Conservation (phyloP, 2,797 vertebrate genomes). For the Tokudaia tokunoshimensis region DNA sequence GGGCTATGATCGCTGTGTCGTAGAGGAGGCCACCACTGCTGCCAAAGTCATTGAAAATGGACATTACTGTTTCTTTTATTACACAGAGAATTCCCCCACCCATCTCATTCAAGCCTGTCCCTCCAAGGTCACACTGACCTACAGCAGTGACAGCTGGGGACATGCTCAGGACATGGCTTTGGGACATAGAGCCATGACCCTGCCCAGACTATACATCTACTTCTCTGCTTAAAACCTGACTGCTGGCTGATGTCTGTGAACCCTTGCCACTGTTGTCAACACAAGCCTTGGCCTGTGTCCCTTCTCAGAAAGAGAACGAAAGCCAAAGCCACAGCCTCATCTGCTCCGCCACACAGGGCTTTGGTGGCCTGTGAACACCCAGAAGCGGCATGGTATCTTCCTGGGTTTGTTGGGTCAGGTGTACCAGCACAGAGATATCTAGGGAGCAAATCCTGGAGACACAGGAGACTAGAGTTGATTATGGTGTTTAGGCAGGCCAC, state of each 20-base stretch:
- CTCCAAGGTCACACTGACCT: not conserved
- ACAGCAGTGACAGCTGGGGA: fast-evolving
- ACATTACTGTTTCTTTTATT: not conserved
- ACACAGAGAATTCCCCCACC: not conserved
- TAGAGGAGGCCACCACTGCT: too few relatives aligned
- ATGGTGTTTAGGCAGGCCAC: not conserved
- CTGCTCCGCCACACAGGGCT: not conserved
- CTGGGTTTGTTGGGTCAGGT: not conserved
- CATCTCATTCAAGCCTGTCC: not conserved
- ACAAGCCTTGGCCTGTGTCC: not conserved
- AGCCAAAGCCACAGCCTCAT: not conserved
- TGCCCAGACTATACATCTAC: too few relatives aligned
- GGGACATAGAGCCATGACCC: not conserved
- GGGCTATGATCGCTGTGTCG: not conserved
- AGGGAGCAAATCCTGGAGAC: not conserved
- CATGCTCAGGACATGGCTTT: not conserved
- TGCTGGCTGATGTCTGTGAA: not conserved
- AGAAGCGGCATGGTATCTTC: not conserved
- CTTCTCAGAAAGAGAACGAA: not conserved
- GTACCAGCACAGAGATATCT: not conserved
- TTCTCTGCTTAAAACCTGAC: not conserved
- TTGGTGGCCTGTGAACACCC: not conserved
- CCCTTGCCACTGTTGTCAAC: not conserved
- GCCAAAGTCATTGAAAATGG: not conserved
- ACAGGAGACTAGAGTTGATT: not conserved